A percentile compares a stretch with the other conserved stretches of the same genome.
Evolutionary conservation across 37 sponge, comb jelly and placozoan genomes (phyloP).

Genomic region (Geodia barretti): DNA sequence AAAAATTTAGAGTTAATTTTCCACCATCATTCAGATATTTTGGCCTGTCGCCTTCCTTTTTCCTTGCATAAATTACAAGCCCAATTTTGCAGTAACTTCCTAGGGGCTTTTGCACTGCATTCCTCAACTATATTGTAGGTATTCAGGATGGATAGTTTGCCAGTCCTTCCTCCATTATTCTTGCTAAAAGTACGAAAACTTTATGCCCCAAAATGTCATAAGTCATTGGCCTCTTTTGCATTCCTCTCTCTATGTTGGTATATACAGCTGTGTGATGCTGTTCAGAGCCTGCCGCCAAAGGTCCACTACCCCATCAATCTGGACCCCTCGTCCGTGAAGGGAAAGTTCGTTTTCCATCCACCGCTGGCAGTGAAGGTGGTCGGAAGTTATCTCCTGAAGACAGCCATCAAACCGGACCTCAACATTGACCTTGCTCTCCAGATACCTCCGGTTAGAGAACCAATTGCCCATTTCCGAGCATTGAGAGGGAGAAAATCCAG

Average conservation of each 20-base stretch:
- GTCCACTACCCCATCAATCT: slow-evolving; percentile 62
- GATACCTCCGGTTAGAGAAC: slow-evolving; percentile 61
- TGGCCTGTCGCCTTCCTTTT: too few relatives aligned
- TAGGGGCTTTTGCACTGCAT: too few relatives aligned
- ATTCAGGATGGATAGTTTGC: too few relatives aligned
- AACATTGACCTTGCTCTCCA: slow-evolving; percentile 81
- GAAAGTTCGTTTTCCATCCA: slow-evolving; percentile 63
- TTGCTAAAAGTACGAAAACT: slow-evolving; percentile 35
- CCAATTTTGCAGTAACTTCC: too few relatives aligned
- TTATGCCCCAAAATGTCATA: background rate
- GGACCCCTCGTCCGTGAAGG: slow-evolving; percentile 32
- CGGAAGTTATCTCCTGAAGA: slow-evolving; percentile 85
- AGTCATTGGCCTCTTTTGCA: background rate
- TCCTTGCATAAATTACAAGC: too few relatives aligned
- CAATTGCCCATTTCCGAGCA: background rate
- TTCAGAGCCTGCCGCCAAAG: slow-evolving; percentile 22
- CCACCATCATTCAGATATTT: too few relatives aligned
- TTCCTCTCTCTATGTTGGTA: background rate
- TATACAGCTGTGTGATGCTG: slow-evolving; percentile 45
- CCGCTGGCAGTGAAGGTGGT: slow-evolving; percentile 75
- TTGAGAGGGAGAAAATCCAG: too few relatives aligned
- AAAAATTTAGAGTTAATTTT: too few relatives aligned
- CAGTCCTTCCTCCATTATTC: slow-evolving; percentile 43
- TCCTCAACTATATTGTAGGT: too few relatives aligned
- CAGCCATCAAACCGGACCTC: slow-evolving; percentile 48